Evolutionary conservation across 2,797 vertebrate genomes (phyloP), one percentile per base, ranked within the genome.

Genomic region (Coilia nasus): DNA sequence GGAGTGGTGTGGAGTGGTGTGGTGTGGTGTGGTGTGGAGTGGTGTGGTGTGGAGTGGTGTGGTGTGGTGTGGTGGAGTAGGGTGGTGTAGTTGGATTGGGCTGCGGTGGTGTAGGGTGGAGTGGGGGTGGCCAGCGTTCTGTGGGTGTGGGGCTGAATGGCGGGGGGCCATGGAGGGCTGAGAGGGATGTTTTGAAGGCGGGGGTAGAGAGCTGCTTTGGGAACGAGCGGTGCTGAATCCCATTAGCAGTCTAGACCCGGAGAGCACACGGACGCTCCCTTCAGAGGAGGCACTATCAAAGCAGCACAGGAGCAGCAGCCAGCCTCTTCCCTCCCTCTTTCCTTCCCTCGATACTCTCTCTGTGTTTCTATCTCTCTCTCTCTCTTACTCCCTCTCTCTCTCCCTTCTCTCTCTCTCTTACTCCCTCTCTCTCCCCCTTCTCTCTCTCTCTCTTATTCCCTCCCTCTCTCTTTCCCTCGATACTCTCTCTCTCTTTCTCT

Each of bases 171-270:
- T 25, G 28, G 15, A 19, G 12, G 14, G 15, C 23, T 15, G 28
- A 17, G 28, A 71, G 28, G 14, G 28, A 71, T 15, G 25, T 12
- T 28, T 28, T 71, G 25, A 3, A 28, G 64, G 28, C 11, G 28
- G 25, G 67, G 15, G 28, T 71, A 28, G 64, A 28, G 62, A 28
- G 64, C 57, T 21, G 17, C 57, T 25, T 75, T 7, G 28, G 67
- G 67, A 75, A 80, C 35, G 67, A 75, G 64, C 35, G 83, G 81
- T 62, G 83, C 81, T 75, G 86, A 89, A 86, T 75, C 85, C 87
- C 84, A 87, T 89, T 87, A 87, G 84, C 78, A 84, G 84, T 83
- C 84, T 83, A 47, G 59, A 84, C 83, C 84, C 83, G 46, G 83
- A 80, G 56, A 31, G 41, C 60, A 59, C 31, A 59, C 67, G 35